Evolutionary conservation across 2,113 vertebrate species (phyloP), one percentile per base, ranked within the genome.

Genomic region (Ceyx margarethae): DNA sequence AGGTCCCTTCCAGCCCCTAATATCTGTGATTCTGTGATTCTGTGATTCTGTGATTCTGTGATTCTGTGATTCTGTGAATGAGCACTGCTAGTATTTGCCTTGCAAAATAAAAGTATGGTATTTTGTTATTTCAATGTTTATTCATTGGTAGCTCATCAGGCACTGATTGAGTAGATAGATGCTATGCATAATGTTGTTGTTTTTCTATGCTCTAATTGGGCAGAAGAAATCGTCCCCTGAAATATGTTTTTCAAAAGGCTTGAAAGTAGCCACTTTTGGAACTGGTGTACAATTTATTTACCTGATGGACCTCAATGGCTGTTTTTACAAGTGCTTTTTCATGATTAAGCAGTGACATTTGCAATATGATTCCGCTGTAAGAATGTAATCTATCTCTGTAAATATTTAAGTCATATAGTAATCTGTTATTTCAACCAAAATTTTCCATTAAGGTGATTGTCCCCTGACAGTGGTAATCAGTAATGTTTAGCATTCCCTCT

Each of bases 381-480:
- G 28, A 85, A 77, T 67, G 42, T 82, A 85, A 87, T 66, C 15
- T 82, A 85, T 80, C 64, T 92, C 62, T 74, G 60, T 71, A 94
- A 94, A 71, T 87, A 77, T 89, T 87, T 89, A 82, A 89, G 50
- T 79, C 58, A 42, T 76, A 65, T 6, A 58, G 21, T 42, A 89
- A 73, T 87, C 66, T 77, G 31, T 82, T 89, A 94, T 87, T 91
- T 94, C 71, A 89, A 48, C 53, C 48, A 89, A 45, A 87, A 76
- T 85, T 25, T 80, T 87, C 67, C 42, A 87, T 91, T 89, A 89
- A 33, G 54, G 79, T 7, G 1, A 91, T 92, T 95, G 60, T 94
- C 43, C 31, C 79, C 31, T 95, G 60, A 89, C 85, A 87, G 56
- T 40, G 94, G 21, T 33, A 75, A 91, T 89, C 81, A 76, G 25